Conservation (phyloP, 2,888 invertebrate genomes). For the Pinctada fucata region DNA sequence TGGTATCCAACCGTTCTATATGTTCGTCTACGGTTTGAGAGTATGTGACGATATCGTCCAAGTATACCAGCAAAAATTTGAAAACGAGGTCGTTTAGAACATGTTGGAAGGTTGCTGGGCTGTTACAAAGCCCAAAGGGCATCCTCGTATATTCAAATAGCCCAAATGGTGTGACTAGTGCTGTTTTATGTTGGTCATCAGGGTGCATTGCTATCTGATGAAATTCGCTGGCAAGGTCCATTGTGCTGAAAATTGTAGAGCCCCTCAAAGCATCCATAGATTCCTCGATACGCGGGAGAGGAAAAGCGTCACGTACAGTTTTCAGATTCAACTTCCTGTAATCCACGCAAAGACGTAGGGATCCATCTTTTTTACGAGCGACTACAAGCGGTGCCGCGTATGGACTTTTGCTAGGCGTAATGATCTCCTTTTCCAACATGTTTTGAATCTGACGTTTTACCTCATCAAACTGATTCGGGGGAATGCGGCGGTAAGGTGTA, state of each 20-base stretch:
- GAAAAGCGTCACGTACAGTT: conserved; percentile 41
- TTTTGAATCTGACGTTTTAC: conserved; percentile 27
- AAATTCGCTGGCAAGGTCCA: conserved; percentile 40
- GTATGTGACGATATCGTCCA: conserved; percentile 17
- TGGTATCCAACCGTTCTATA: neutral
- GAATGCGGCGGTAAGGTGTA: conserved; percentile 26
- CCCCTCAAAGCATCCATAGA: conserved; percentile 37
- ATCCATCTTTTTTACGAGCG: conserved; percentile 26
- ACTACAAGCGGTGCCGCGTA: conserved; percentile 38
- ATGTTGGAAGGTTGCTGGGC: conserved; percentile 17
- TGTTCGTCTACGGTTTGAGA: conserved; percentile 5
- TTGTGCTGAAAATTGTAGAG: conserved; percentile 31
- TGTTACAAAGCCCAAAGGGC: conserved; percentile 27
- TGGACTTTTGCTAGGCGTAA: conserved; percentile 22
- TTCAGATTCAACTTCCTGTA: conserved; percentile 39
- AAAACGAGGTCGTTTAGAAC: conserved; percentile 14
- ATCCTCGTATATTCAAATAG: conserved; percentile 15
- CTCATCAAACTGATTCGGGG: conserved; percentile 25
- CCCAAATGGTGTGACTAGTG: conserved; percentile 13
- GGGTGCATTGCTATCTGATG: conserved; percentile 39
- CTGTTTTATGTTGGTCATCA: conserved; percentile 17
- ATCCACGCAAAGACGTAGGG: conserved; percentile 38
- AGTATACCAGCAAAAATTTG: neutral
- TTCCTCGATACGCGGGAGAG: conserved; percentile 44
- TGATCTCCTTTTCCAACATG: conserved; percentile 21